These are phyloP conservation scores for Eudemis profundana DNA, from an alignment of 2,888 invertebrate genomes.

Conservation along the genomic window DNA sequence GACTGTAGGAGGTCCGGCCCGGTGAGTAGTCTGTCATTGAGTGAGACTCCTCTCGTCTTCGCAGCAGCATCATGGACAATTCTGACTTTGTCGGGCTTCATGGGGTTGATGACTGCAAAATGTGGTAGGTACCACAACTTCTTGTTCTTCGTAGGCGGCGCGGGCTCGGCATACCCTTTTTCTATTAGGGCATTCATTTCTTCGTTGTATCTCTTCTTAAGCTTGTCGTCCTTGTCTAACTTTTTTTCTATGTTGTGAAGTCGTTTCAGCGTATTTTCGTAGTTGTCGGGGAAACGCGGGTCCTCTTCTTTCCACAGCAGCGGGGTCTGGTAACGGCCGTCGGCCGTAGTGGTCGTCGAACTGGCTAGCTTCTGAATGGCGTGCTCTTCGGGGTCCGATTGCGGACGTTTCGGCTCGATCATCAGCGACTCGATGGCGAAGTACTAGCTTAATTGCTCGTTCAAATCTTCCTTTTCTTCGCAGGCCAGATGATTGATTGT, in stretches of 20 bases:
- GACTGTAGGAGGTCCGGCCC: constrained; percentile 53
- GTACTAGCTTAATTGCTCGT: neutral
- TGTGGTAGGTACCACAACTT: constrained; percentile 40
- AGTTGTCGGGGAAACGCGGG: neutral
- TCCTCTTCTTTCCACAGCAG: neutral
- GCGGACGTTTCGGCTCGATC: neutral
- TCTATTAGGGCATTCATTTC: neutral
- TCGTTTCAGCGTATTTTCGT: neutral
- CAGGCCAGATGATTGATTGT: neutral
- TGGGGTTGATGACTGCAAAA: constrained; percentile 46
- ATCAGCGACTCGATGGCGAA: neutral
- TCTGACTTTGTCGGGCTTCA: neutral
- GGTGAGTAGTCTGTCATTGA: constrained; percentile 45
- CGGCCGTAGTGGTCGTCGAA: neutral
- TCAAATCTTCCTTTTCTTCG: neutral
- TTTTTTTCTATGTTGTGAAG: neutral
- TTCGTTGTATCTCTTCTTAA: constrained; percentile 9
- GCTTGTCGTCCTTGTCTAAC: neutral
- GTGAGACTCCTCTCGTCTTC: neutral
- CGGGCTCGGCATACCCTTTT: constrained; percentile 12
- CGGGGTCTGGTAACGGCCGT: neutral
- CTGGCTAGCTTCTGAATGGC: neutral
- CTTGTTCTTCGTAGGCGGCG: neutral
- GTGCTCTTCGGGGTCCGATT: neutral
- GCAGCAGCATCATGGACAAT: constrained; percentile 45